Conservation (phyloP, 2,797 vertebrate genomes). For the Coendou prehensilis region DNA sequence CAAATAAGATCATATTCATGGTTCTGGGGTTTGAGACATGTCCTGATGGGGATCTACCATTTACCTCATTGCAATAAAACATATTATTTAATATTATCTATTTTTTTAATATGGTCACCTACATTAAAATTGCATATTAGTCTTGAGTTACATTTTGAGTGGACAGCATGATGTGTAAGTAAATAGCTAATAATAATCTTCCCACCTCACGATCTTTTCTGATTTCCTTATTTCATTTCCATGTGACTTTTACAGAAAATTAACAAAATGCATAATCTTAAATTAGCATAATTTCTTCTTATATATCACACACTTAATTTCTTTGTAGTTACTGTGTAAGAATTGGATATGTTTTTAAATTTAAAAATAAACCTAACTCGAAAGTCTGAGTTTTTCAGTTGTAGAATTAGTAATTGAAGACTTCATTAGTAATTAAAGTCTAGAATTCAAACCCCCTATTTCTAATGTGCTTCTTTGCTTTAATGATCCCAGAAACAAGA, state of each 20-base stretch:
- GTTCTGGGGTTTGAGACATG: not conserved
- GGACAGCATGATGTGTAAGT: not conserved
- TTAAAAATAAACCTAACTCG: not conserved
- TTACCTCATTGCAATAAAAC: not conserved
- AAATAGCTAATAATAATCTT: not conserved
- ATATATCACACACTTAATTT: not conserved
- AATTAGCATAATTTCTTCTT: not conserved
- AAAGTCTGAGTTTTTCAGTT: not conserved
- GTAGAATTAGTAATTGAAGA: not conserved
- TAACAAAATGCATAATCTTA: not conserved
- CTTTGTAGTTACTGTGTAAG: not conserved
- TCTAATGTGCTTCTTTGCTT: not conserved
- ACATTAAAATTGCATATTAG: not conserved
- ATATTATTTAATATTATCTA: not conserved
- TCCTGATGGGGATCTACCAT: not conserved
- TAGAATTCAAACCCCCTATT: not conserved
- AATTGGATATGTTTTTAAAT: not conserved
- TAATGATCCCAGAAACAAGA: not conserved
- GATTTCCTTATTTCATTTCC: not conserved
- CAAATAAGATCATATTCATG: not conserved
- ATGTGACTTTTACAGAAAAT: not conserved
- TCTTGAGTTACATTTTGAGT: not conserved
- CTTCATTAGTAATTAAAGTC: not conserved
- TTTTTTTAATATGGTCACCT: not conserved
- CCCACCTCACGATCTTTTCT: not conserved